Conservation (phyloP, 2,888 invertebrate species). For the Ennomos erosarius region DNA sequence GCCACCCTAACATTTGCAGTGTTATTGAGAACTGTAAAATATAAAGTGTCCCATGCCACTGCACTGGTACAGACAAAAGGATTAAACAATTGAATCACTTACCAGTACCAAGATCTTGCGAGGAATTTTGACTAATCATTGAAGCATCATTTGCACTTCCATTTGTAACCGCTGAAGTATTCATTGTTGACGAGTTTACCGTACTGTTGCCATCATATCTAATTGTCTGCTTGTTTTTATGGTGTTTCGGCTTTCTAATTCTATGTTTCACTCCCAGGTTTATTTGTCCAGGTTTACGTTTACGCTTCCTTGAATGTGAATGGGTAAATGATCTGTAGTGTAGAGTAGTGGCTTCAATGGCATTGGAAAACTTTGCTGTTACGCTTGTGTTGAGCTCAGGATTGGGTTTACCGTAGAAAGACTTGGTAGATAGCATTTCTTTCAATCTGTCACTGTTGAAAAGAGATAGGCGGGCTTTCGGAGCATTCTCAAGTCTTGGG, state of each 20-base stretch:
- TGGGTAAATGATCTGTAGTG: slow-evolving; percentile 58
- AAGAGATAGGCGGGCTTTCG: slow-evolving; percentile 75
- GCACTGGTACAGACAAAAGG: no score
- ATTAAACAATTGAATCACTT: slow-evolving; percentile 41
- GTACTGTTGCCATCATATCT: slow-evolving; percentile 36
- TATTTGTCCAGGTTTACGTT: slow-evolving; percentile 84
- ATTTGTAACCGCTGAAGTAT: slow-evolving; percentile 49
- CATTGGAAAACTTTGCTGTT: slow-evolving; percentile 62
- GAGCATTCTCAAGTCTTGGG: slow-evolving; percentile 67
- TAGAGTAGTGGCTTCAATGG: slow-evolving; percentile 60
- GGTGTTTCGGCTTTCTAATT: slow-evolving; percentile 86
- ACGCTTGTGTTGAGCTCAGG: slow-evolving; percentile 69
- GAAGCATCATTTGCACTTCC: slow-evolving; percentile 51
- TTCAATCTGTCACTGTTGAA: slow-evolving; percentile 75
- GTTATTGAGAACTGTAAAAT: no score
- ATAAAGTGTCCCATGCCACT: no score
- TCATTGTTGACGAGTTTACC: slow-evolving; percentile 37
- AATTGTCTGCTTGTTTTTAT: slow-evolving; percentile 56
- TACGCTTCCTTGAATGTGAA: slow-evolving; percentile 57
- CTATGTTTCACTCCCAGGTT: slow-evolving; percentile 88
- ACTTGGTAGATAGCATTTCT: slow-evolving; percentile 81
- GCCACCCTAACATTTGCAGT: no score
- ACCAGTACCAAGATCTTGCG: slow-evolving; percentile 70
- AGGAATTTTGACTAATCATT: slow-evolving; percentile 64
- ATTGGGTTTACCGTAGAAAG: slow-evolving; percentile 83